Evolutionary conservation across 1,140 invertebrate genomes (phyloP).

Genomic region (Drosophila arawakana): DNA sequence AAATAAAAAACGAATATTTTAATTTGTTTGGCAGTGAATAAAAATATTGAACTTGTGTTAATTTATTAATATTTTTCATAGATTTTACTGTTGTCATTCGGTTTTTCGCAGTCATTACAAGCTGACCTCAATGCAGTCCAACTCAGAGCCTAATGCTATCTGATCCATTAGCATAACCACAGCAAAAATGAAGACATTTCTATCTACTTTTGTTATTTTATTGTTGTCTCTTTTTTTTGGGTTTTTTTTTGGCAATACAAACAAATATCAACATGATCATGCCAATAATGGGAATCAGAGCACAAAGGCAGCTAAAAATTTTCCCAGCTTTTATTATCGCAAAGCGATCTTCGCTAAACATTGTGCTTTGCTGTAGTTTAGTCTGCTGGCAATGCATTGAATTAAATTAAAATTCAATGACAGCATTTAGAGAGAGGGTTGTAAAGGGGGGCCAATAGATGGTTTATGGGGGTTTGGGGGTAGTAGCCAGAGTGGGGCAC

Average conservation of each 20-base stretch:
- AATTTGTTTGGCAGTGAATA: too few relatives aligned
- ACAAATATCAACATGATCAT: conserved; percentile 66
- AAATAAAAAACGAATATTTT: too few relatives aligned
- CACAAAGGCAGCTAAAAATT: conserved; percentile 63
- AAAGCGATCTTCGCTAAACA: conserved; percentile 63
- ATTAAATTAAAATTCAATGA: conserved; percentile 83
- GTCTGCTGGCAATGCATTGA: conserved; percentile 57
- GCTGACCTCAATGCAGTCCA: conserved; percentile 16
- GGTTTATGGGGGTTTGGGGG: too few relatives aligned
- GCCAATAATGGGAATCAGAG: conserved; percentile 80
- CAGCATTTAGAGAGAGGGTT: conserved; percentile 42
- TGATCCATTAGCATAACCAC: conserved; percentile 76
- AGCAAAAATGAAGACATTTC: conserved; percentile 79
- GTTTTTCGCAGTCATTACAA: background rate
- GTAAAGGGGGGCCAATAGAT: too few relatives aligned
- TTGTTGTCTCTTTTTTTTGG: background rate
- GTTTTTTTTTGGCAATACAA: conserved; percentile 41
- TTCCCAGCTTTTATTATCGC: conserved; percentile 81
- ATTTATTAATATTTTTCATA: background rate
- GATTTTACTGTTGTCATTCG: background rate
- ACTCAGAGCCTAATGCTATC: conserved; percentile 38
- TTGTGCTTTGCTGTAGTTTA: conserved; percentile 63
- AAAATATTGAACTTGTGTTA: background rate
- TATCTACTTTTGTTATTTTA: background rate
- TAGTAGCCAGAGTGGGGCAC: conserved; percentile 39